A percentile compares a stretch with the other conserved stretches of the same genome.
phyloP scores from a whole-genome alignment of 2,113 vertebrate species.

The Hymenochirus boettgeri region DNA sequence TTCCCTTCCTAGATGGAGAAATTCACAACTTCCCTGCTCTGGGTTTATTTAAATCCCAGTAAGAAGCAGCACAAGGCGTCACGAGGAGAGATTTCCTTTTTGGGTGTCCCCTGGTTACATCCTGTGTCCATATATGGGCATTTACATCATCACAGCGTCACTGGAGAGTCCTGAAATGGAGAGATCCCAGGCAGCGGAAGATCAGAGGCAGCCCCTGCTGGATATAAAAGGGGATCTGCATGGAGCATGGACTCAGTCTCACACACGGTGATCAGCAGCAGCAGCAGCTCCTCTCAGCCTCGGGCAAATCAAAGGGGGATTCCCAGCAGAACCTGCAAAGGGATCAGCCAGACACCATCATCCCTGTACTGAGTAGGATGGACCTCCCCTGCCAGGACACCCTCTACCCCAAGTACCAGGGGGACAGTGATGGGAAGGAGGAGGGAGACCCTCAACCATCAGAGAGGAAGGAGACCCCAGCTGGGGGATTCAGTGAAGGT shows the following conservation, averaged over 20 bases:
- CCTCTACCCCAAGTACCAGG: slow-evolving; percentile 74
- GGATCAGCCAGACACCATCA: slow-evolving; percentile 9
- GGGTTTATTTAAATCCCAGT: slow-evolving; percentile 13
- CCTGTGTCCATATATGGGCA: slow-evolving; percentile 97
- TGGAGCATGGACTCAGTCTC: slow-evolving; percentile 47
- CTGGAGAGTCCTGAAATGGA: slow-evolving; percentile 97
- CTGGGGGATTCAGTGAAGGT: slow-evolving; percentile 75
- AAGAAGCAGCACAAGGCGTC: slow-evolving; percentile 58
- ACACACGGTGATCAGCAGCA: slow-evolving; percentile 44
- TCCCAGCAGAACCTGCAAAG: background rate
- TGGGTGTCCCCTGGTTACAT: slow-evolving; percentile 85
- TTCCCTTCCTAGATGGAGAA: background rate
- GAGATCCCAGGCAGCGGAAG: slow-evolving; percentile 90
- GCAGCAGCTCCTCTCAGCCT: background rate
- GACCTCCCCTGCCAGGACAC: slow-evolving; percentile 88
- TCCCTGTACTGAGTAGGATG: slow-evolving; percentile 90
- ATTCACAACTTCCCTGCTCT: slow-evolving; percentile 32
- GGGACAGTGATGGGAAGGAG: slow-evolving; percentile 71
- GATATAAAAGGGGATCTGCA: slow-evolving; percentile 78
- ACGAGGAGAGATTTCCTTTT: slow-evolving; percentile 80
- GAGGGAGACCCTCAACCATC: slow-evolving; percentile 64
- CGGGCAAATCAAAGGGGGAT: background rate
- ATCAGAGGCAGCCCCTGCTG: slow-evolving; percentile 65
- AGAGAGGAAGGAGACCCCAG: slow-evolving; percentile 55
- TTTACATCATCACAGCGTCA: slow-evolving; percentile 81